Percentiles rank a stretch among this genome's conserved stretches.
These are phyloP conservation scores for Balaeniceps rex DNA, from an alignment of 2,113 vertebrate genomes.

Conservation along the genomic window DNA sequence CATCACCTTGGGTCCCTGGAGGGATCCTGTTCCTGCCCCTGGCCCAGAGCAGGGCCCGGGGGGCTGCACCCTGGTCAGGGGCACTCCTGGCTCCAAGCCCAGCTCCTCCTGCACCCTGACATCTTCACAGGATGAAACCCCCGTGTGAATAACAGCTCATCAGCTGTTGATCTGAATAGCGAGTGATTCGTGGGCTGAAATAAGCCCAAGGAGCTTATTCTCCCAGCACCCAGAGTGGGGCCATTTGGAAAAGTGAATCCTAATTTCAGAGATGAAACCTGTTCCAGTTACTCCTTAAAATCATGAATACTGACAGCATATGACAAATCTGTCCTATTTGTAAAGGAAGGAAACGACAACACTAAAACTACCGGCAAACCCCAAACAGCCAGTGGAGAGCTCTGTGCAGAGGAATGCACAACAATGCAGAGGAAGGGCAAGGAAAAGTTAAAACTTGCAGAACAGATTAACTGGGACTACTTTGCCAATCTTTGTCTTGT, in stretches of 20 bases:
- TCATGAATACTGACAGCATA: neutral
- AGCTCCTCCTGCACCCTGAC: neutral
- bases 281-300: neutral
- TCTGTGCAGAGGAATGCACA: no score
- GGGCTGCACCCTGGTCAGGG: neutral
- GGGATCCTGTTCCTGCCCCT: neutral
- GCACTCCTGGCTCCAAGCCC: neutral
- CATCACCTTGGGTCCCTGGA: fast-evolving
- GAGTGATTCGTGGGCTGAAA: neutral
- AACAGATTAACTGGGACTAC: neutral
- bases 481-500: neutral
- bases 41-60: fast-evolving
- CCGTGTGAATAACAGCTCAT: neutral
- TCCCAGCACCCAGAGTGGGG: neutral
- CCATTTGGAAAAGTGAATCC: neutral
- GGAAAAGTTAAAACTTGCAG: neutral
- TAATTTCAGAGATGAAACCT: neutral
- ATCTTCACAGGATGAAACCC: neutral
- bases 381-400: neutral
- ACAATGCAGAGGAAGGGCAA: fast-evolving
- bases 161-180: neutral
- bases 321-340: neutral
- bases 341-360: neutral
- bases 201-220: neutral
- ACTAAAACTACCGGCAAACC: neutral